Evolutionary conservation across 2,888 invertebrate species (phyloP).

Genomic region (Drosophila robusta): DNA sequence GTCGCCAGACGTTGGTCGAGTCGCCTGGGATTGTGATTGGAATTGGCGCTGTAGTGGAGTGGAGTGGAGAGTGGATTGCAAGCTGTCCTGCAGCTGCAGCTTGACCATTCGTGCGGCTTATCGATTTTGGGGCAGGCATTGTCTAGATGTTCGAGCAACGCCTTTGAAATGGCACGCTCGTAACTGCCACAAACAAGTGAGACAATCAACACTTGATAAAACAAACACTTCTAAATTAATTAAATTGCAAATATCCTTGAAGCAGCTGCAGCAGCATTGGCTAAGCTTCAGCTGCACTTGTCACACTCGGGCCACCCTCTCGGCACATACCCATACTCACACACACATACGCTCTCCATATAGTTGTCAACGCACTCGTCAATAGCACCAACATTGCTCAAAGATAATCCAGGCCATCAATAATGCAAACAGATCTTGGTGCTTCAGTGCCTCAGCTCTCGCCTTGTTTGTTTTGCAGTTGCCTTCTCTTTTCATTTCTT

Average conservation of each 20-base stretch:
- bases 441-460: conserved; percentile 37
- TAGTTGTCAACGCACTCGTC: conserved; percentile 66
- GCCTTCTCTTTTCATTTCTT: conserved; percentile 20
- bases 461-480: conserved; percentile 52
- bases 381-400: conserved; percentile 54
- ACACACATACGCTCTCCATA: conserved; percentile 15
- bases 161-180: conserved; percentile 65
- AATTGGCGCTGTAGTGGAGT: conserved; percentile 8
- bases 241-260: conserved; percentile 80
- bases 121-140: conserved; percentile 67
- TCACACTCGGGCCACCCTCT: conserved; percentile 7
- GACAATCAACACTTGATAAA: conserved; percentile 81
- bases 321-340: conserved; percentile 20
- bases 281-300: conserved; percentile 36
- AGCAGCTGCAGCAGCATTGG: conserved; percentile 56
- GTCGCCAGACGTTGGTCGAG: conserved; percentile 32
- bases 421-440: conserved; percentile 74
- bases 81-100: conserved; percentile 15
- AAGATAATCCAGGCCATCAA: conserved; percentile 78
- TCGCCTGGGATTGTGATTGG: conserved; percentile 33
- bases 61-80: conserved; percentile 9
- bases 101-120: conserved; percentile 71
- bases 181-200: conserved; percentile 78
- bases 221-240: conserved; percentile 82
- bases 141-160: conserved; percentile 49